Evolutionary conservation across 2,113 vertebrate species (phyloP).

Genomic region (Phaethon lepturus): DNA sequence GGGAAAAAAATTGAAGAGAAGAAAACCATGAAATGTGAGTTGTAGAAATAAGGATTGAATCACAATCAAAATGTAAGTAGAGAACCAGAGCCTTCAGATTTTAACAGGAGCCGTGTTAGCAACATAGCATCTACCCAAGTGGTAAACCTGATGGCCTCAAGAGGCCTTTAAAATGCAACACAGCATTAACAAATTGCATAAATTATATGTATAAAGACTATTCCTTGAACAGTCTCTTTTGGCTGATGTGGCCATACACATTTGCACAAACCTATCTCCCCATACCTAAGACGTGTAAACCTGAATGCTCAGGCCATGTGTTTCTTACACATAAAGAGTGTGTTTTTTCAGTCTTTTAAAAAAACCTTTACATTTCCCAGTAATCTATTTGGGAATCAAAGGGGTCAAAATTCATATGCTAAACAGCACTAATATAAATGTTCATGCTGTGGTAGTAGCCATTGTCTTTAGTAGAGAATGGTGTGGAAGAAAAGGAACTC

Average conservation of each 20-base stretch:
- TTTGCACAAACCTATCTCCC: neutral
- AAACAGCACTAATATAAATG: neutral
- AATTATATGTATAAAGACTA: neutral
- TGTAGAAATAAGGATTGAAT: slow-evolving; percentile 50
- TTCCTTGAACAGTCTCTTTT: neutral
- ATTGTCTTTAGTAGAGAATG: neutral
- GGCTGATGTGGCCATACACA: neutral
- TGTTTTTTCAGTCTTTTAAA: neutral
- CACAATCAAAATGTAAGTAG: slow-evolving; percentile 24
- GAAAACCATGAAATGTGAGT: slow-evolving; percentile 61
- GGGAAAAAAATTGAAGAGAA: slow-evolving; percentile 5
- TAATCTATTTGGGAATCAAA: neutral
- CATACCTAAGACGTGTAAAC: rapidly evolving
- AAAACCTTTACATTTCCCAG: neutral
- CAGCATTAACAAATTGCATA: slow-evolving; percentile 15
- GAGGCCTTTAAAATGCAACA: slow-evolving; percentile 18
- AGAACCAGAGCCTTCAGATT: slow-evolving; percentile 17
- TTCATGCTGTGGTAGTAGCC: neutral
- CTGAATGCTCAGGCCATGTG: neutral
- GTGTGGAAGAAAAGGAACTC: neutral
- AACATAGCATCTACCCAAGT: neutral
- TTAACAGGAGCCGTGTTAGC: slow-evolving; percentile 48
- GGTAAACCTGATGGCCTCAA: neutral
- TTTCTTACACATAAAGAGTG: neutral
- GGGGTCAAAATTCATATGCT: neutral